Evolutionary conservation across 2,888 invertebrate genomes (phyloP), one percentile per base, ranked within the genome.

Genomic region (Thyatira batis): DNA sequence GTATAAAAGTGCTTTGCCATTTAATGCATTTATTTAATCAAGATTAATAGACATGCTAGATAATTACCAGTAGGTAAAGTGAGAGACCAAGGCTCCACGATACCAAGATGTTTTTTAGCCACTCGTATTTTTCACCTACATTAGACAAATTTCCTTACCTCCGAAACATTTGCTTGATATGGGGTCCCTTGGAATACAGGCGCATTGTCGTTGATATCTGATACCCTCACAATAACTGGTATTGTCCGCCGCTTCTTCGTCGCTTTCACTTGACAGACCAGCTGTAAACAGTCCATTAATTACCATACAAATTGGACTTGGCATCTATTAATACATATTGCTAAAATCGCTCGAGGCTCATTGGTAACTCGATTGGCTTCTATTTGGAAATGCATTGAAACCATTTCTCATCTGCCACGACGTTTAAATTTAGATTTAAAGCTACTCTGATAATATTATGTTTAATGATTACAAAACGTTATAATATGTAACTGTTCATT

Each of bases 121-220:
- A n/a, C n/a, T n/a, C n/a, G n/a, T n/a, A n/a, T n/a, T n/a, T n/a
- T n/a, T n/a, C n/a, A n/a, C n/a, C n/a, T n/a, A n/a, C n/a, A n/a
- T n/a, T n/a, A n/a, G n/a, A 25, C 43, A 49, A 25, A 20, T 17
- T 28, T 53, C 50, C 66, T 93, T 92, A 97, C 97, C 95, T 98
- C 97, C 27, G 97, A 95, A 65, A 97, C 95, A 60, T 94, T 95
- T 55, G 96, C 94, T 85, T 96, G 95, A 82, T 97, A 97, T 48
- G 97, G 97, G 57, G 95, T 95, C 78, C 95, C 96, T 79, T 96
- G 93, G 87, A 98, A 97, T 75, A 95, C 93, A 25, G 97, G 97
- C 51, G 95, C 94, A 87, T 98, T 98, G 87, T 98, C 97, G 81
- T 98, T 97, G 81, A 97, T 95, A 89, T 98, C 97, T 33, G 96